Conservation (phyloP, 2,797 vertebrate genomes). For the Rhinophrynus dorsalis region DNA sequence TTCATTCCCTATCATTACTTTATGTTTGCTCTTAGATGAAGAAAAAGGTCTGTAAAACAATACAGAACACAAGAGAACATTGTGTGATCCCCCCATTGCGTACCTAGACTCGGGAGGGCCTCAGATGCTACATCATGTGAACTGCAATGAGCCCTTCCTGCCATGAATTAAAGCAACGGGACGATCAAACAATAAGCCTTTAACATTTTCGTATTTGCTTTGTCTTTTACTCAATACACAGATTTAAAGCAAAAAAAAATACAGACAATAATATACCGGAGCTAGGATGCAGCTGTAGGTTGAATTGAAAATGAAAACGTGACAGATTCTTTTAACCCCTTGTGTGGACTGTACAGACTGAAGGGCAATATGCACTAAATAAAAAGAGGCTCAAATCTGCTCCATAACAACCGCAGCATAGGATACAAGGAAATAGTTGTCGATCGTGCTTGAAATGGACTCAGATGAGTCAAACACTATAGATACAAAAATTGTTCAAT, state of each 20-base stretch:
- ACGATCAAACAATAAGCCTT: background rate
- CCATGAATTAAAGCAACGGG: background rate
- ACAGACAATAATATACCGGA: background rate
- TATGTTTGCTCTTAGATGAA: background rate
- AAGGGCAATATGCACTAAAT: too few species aligned
- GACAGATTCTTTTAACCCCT: background rate
- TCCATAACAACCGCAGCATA: too few species aligned
- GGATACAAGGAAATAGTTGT: too few species aligned
- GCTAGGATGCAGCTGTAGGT: background rate
- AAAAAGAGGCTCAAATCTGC: too few species aligned
- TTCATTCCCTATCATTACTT: background rate
- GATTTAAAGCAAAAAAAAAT: background rate
- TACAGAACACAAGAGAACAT: background rate
- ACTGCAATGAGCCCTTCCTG: background rate
- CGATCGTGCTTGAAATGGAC: too few species aligned
- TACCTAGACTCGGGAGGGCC: background rate
- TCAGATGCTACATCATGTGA: background rate
- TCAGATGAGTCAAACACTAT: too few species aligned
- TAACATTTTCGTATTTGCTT: background rate
- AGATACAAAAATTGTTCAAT: too few species aligned
- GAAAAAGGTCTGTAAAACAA: background rate
- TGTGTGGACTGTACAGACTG: too few species aligned
- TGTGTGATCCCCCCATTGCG: background rate
- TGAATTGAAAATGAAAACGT: background rate
- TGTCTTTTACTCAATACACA: background rate